Base-by-base conservation (phyloP, 2,888 invertebrate species). In the Geophilus truncorum region DNA sequence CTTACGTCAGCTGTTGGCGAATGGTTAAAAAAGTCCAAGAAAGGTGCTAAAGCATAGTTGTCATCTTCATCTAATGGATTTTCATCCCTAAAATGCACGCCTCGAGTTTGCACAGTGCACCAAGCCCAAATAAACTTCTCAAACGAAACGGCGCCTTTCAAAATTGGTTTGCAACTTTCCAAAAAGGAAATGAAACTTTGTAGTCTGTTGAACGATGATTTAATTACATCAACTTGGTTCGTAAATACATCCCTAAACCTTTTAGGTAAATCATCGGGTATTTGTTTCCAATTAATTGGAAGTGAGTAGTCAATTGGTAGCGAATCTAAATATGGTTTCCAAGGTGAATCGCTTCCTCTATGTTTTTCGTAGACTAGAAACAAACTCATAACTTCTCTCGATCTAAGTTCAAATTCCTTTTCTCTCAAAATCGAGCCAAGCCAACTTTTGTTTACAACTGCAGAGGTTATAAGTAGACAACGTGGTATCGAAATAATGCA, bases 11-110 rank as follows among this genome's bases (percentile, higher is more conserved):
- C 87, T 28, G 81, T 77, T 40, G 84, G 89, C 80, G 92, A 92
- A 86, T 97, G 97, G 88, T 97, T 97, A 82, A 97, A 93, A 88
- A 97, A 91, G 87, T 97, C 97, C 82, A 97, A 89, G 86, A 92
- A 94, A 0, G 97, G 97, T 82, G 94, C 95, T 78, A 97, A 87
- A 5, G 95, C 95, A 87, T 89, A 87, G 83, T 88, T 84, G 81
- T 86, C 83, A 80, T 86, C 86, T 15, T 80, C 23, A 15, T 34
- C 78, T 1, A 12, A 9, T 34, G 40, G 5, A 34, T 2, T 78
- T 34, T 32, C 15, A 6, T 78, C 86, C 85, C 92, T 90, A 84
- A 94, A 89, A 86, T 92, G 95, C 21, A 96, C 93, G 85, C 93
- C 92, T 85, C 96, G 90, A 5, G 95, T 94, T 87, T 96, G 95